phyloP scores from a whole-genome alignment of 2,797 vertebrate genomes.

The Microctenopoma lineatum region DNA sequence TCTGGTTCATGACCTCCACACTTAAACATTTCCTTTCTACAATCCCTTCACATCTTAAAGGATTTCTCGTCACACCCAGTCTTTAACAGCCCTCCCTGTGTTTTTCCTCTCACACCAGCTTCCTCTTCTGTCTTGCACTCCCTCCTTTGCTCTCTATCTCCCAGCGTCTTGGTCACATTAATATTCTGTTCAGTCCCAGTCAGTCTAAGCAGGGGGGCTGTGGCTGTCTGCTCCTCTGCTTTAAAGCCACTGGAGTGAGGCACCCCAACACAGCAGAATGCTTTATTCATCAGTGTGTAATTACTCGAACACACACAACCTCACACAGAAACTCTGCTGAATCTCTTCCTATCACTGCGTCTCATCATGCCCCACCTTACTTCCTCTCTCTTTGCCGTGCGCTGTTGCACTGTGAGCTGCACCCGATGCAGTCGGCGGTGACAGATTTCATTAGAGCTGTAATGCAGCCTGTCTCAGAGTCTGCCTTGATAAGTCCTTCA shows the following conservation, averaged over 20 bases:
- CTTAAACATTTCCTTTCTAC: constrained; percentile 17
- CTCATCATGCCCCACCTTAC: constrained; percentile 2
- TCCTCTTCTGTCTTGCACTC: constrained; percentile 17
- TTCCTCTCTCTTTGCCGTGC: constrained; percentile 4
- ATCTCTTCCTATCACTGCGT: constrained; percentile 32
- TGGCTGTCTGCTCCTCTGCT: constrained; percentile 66
- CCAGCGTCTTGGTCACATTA: constrained; percentile 67
- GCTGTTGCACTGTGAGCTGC: constrained; percentile 38
- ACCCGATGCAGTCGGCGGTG: constrained; percentile 65
- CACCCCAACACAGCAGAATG: constrained; percentile 39
- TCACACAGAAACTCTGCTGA: constrained; percentile 28
- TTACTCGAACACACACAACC: constrained; percentile 48
- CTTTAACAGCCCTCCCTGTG: constrained; percentile 18
- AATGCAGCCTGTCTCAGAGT: constrained; percentile 60
- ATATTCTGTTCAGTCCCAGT: constrained; percentile 75
- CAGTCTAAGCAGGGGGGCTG: constrained; percentile 57
- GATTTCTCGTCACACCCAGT: constrained; percentile 14
- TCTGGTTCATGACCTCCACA: constrained; percentile 20
- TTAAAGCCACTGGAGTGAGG: constrained; percentile 61
- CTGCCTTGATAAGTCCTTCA: constrained; percentile 64
- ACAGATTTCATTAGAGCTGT: constrained; percentile 77
- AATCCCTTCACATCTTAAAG: constrained; percentile 18
- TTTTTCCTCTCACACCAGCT: constrained; percentile 32
- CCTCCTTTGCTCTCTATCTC: constrained; percentile 32
- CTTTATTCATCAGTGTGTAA: constrained; percentile 68